Evolutionary conservation across 2,797 vertebrate genomes (phyloP).

Genomic region (Hoplostethus atlanticus): DNA sequence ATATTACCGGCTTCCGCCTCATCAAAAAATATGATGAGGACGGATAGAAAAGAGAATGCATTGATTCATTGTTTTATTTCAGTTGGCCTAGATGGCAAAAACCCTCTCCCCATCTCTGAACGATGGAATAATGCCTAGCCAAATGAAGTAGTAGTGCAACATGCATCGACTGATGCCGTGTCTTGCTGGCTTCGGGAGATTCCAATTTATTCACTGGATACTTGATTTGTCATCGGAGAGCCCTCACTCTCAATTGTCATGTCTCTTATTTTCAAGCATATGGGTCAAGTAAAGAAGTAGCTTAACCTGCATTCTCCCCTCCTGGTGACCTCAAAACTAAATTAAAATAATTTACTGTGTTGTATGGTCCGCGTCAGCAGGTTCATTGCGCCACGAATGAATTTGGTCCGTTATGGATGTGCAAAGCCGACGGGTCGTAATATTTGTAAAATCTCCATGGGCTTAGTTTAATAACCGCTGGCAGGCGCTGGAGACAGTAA

Average conservation of each 20-base stretch:
- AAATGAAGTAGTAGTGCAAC: conserved; percentile 39
- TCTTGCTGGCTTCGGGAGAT: conserved; percentile 13
- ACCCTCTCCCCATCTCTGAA: conserved; percentile 47
- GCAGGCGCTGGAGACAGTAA: conserved; percentile 4
- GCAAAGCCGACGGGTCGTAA: background rate
- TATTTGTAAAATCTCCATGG: background rate
- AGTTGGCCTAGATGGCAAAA: conserved; percentile 29
- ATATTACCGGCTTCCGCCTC: conserved; percentile 59
- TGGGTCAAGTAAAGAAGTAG: background rate
- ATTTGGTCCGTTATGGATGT: background rate
- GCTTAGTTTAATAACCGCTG: conserved; percentile 2
- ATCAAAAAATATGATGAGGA: conserved; percentile 40
- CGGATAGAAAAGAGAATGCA: conserved; percentile 22
- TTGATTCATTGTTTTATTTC: conserved; percentile 59
- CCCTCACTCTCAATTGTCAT: background rate
- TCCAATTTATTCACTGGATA: conserved; percentile 8
- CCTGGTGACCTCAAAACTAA: too few relatives aligned
- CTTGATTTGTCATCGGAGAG: background rate
- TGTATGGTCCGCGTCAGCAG: too few relatives aligned
- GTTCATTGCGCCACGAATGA: too few relatives aligned
- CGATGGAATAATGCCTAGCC: conserved; percentile 43
- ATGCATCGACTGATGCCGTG: conserved; percentile 20
- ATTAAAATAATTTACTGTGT: too few relatives aligned
- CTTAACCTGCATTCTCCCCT: background rate
- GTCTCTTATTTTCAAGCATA: background rate